phyloP scores from a whole-genome alignment of 2,797 vertebrate genomes.

The Gambusia yucatana region DNA sequence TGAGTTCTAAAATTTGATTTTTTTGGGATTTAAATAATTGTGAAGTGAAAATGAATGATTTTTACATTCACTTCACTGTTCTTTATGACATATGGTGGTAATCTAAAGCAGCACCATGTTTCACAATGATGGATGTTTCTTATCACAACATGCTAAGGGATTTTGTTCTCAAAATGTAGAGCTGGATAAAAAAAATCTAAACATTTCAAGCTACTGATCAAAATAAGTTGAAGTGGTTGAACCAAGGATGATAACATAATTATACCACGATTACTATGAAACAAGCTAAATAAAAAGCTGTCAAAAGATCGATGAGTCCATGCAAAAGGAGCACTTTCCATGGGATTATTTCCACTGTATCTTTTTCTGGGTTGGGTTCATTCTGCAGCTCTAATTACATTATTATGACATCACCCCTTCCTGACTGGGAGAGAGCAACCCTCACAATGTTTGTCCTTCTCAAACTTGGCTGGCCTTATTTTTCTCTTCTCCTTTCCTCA shows the following conservation, averaged over 20 bases:
- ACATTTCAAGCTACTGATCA: not conserved
- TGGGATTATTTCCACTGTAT: constrained; percentile 22
- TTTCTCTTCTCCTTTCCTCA: constrained; percentile 32
- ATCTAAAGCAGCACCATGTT: not conserved
- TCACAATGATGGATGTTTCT: not conserved
- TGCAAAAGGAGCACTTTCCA: constrained; percentile 12
- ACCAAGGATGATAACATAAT: not conserved
- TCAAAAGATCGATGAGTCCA: not conserved
- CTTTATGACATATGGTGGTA: not conserved
- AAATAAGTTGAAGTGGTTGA: not conserved
- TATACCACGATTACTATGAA: not conserved
- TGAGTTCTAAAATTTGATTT: no score
- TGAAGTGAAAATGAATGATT: not conserved
- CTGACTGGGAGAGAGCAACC: constrained; percentile 8
- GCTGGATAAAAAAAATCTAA: no score
- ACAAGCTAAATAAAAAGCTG: not conserved
- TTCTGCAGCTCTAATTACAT: constrained; percentile 19
- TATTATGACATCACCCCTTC: constrained; percentile 51
- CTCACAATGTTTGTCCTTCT: constrained; percentile 34
- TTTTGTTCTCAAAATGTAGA: not conserved
- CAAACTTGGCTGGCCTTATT: constrained; percentile 51
- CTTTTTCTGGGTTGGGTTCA: constrained; percentile 25
- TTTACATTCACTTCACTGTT: not conserved
- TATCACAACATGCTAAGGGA: not conserved
- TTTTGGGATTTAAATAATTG: not conserved